phyloP scores from a whole-genome alignment of 1,140 invertebrate species.

The Trichoplusia ni region DNA sequence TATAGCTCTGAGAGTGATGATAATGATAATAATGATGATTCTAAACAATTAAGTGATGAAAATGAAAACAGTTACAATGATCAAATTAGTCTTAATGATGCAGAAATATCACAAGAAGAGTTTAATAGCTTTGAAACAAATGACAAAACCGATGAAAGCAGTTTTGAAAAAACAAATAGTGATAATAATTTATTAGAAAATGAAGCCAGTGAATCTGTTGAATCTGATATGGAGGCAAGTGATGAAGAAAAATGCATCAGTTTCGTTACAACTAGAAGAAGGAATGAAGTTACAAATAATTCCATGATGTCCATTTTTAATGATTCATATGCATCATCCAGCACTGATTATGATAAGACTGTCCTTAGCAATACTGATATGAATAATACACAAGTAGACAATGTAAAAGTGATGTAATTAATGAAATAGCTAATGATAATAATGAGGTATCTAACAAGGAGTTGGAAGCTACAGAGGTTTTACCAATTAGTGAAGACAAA shows the following conservation, averaged over 20 bases:
- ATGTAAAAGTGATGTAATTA: not conserved
- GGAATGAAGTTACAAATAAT: slow-evolving; percentile 54
- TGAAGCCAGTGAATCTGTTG: slow-evolving; percentile 3
- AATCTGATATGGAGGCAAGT: slow-evolving; percentile 30
- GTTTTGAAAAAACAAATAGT: not conserved
- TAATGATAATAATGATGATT: not conserved
- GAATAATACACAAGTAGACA: not conserved
- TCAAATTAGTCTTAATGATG: not conserved
- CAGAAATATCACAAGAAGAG: not conserved
- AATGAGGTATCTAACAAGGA: not conserved
- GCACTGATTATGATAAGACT: slow-evolving; percentile 53
- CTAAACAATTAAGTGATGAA: not conserved
- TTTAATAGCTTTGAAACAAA: slow-evolving; percentile 5
- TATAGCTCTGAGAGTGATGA: slow-evolving; percentile 11
- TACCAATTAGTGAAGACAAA: not conserved
- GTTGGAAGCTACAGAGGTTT: not conserved
- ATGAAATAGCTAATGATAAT: not conserved
- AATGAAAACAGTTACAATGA: not conserved
- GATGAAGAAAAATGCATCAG: slow-evolving; percentile 47
- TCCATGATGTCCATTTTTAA: slow-evolving; percentile 52
- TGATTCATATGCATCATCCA: slow-evolving; percentile 49
- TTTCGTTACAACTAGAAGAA: slow-evolving; percentile 69
- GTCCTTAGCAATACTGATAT: slow-evolving; percentile 44
- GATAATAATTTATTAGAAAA: not conserved
- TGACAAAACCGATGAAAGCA: not conserved